These are phyloP conservation scores for Sprattus sprattus DNA, from an alignment of 2,113 vertebrate species.

Conservation along the genomic window DNA sequence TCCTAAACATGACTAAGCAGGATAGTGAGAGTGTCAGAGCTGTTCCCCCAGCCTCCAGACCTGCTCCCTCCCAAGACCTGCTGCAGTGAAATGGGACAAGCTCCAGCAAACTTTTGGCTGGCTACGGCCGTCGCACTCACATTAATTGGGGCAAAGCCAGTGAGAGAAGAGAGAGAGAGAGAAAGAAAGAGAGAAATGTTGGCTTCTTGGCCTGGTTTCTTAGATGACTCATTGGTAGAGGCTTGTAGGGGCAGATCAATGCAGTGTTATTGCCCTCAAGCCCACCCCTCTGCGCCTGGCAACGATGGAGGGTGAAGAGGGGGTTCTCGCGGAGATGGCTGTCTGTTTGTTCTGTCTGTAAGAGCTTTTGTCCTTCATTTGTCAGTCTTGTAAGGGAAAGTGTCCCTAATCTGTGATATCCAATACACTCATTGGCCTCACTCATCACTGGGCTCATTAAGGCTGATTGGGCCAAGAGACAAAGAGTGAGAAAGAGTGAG, in stretches of 20 bases:
- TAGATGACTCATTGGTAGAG: not conserved
- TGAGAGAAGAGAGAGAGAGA: not conserved
- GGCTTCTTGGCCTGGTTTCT: conserved; percentile 15
- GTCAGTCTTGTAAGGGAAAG: not conserved
- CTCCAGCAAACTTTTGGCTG: conserved; percentile 1
- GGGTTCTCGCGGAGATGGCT: not conserved
- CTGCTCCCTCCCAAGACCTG: not conserved
- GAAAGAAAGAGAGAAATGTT: not conserved
- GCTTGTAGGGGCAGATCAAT: not conserved
- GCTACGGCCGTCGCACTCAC: not conserved
- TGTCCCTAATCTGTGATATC: not conserved
- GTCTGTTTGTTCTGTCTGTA: not conserved
- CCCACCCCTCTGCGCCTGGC: not conserved
- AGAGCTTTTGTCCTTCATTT: not conserved
- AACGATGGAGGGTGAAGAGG: not conserved
- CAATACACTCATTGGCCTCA: not conserved
- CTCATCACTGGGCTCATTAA: not conserved
- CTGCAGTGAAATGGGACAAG: not conserved
- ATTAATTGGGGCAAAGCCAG: not conserved
- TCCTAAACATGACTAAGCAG: not conserved
- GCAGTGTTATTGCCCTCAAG: not conserved
- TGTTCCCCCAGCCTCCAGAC: not conserved
- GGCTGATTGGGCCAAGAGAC: too few relatives aligned
- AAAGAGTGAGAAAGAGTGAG: too few relatives aligned
- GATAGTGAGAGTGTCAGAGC: not conserved